A percentile compares a stretch with the other conserved stretches of the same genome.
These are phyloP conservation scores for Anabacerthia variegaticeps DNA, from an alignment of 2,797 vertebrate species.

Conservation along the genomic window DNA sequence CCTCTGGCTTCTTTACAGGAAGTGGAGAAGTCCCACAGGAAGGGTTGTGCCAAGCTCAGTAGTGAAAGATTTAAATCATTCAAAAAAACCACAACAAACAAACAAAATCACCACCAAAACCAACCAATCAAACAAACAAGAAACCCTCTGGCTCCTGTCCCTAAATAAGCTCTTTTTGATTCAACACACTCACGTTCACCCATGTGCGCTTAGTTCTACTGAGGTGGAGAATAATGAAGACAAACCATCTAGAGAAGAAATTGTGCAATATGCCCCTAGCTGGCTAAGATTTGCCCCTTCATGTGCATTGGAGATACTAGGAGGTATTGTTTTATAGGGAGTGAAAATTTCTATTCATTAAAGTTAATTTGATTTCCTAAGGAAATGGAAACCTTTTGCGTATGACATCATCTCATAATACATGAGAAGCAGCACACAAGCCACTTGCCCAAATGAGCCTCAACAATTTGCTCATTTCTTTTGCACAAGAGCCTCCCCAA, in stretches of 20 bases:
- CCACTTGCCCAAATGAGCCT: background rate
- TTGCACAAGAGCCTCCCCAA: background rate
- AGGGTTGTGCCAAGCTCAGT: background rate
- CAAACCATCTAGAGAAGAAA: background rate
- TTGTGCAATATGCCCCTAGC: background rate
- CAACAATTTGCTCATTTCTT: background rate
- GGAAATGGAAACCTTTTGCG: background rate
- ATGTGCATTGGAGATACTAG: background rate
- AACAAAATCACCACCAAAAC: too few species aligned
- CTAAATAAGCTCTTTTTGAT: background rate
- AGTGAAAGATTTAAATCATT: background rate
- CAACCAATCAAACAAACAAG: background rate
- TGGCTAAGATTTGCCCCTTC: background rate
- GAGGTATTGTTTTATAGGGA: background rate
- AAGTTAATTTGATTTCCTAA: background rate
- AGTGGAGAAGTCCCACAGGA: background rate
- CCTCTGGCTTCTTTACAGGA: background rate
- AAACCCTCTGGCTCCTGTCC: background rate
- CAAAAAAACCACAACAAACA: background rate
- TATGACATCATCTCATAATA: background rate
- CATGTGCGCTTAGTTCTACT: background rate
- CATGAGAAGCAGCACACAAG: background rate
- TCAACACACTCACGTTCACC: background rate
- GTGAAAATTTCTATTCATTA: background rate
- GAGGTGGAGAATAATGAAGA: background rate